Percentiles rank a stretch among this genome's conserved stretches.
phyloP scores from a whole-genome alignment of 2,797 vertebrate genomes.

The Enteromius afrohamiltoni region DNA sequence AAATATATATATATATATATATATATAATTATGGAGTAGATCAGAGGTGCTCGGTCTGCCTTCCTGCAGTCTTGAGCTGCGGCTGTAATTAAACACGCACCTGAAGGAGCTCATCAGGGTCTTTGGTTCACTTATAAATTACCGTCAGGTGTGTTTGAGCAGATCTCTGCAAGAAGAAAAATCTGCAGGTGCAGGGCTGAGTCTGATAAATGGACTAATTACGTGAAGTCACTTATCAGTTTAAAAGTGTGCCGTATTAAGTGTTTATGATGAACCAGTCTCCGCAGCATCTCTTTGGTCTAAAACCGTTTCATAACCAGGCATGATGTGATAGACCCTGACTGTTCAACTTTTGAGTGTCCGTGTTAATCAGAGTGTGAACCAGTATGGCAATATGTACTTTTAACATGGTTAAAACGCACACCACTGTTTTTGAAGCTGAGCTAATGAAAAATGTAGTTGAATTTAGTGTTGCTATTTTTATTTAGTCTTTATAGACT shows the following conservation, averaged over 20 bases:
- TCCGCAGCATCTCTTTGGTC: not conserved
- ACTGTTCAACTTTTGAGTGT: not conserved
- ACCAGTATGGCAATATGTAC: not conserved
- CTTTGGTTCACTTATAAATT: slow-evolving; percentile 20
- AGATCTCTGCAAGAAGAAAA: not conserved
- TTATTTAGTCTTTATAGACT: not conserved
- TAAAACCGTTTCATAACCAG: not conserved
- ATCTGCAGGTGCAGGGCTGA: slow-evolving; percentile 2
- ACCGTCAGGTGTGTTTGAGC: slow-evolving; percentile 12
- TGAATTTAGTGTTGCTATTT: not conserved
- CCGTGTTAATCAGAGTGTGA: not conserved
- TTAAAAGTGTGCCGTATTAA: not conserved
- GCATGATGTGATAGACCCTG: not conserved
- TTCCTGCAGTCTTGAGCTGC: not conserved
- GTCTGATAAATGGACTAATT: slow-evolving; percentile 15
- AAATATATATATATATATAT: too few relatives aligned
- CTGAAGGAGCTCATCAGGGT: slow-evolving; percentile 28
- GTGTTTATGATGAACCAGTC: slow-evolving; percentile 1
- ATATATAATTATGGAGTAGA: not conserved
- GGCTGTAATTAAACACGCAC: not conserved
- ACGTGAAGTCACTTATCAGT: slow-evolving; percentile 8
- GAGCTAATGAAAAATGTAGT: not conserved
- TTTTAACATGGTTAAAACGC: not conserved
- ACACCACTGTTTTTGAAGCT: not conserved
- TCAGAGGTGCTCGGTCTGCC: not conserved